Evolutionary conservation across 2,113 vertebrate genomes (phyloP).

Genomic region (Nerophis lumbriciformis): DNA sequence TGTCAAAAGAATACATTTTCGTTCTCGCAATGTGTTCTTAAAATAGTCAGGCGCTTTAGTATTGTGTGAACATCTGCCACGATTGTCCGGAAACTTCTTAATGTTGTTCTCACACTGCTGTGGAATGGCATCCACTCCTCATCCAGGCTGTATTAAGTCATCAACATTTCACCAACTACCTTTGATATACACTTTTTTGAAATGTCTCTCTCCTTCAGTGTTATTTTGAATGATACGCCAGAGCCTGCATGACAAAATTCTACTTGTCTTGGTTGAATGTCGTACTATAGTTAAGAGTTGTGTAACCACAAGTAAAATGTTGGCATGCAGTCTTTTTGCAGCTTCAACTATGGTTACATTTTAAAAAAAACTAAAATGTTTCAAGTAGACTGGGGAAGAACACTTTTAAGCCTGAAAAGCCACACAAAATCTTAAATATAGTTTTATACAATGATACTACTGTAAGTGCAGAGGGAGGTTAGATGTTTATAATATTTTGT

Average conservation of each 20-base stretch:
- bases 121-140: no score
- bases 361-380: constrained; percentile 29
- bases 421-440: neutral
- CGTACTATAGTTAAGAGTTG: constrained; percentile 40
- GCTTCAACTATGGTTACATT: constrained; percentile 40
- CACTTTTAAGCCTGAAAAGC: neutral
- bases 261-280: constrained; percentile 22
- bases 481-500: neutral
- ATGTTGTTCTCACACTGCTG: no score
- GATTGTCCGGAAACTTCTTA: no score
- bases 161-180: no score
- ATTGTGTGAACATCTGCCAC: no score
- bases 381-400: constrained; percentile 27
- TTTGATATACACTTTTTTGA: no score
- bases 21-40: no score
- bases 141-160: no score
- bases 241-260: neutral
- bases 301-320: constrained; percentile 35
- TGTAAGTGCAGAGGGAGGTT: neutral
- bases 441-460: neutral
- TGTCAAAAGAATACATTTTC: no score
- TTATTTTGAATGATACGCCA: neutral
- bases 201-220: no score
- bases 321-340: constrained; percentile 22
- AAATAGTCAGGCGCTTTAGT: no score